These are phyloP conservation scores for Nannospalax galili DNA, from an alignment of 2,113 vertebrate genomes.

Conservation along the genomic window DNA sequence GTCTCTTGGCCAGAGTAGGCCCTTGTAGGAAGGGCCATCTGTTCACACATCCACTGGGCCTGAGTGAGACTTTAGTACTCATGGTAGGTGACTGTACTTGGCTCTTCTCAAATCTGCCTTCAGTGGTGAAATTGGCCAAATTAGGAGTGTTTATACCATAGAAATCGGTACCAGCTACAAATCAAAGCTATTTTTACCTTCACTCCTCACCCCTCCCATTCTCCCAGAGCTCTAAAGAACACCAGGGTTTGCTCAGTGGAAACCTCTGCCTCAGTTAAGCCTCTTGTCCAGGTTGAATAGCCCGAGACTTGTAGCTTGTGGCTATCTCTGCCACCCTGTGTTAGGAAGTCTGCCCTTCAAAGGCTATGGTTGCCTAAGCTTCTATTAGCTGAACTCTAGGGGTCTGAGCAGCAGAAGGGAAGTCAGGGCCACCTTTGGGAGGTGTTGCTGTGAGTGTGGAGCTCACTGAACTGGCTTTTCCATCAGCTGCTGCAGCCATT, in stretches of 20 bases:
- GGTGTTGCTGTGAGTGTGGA: not conserved
- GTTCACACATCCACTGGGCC: rapidly evolving
- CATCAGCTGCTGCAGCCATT: not conserved
- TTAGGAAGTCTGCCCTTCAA: not conserved
- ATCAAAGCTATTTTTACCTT: not conserved
- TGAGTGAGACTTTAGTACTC: rapidly evolving
- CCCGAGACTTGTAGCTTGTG: too few species aligned
- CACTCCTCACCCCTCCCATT: not conserved
- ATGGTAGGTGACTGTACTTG: rapidly evolving
- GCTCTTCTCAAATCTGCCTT: not conserved
- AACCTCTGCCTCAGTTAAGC: too few species aligned
- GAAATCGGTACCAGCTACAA: not conserved
- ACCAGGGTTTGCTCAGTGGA: not conserved
- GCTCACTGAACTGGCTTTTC: rapidly evolving
- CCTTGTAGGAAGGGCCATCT: not conserved
- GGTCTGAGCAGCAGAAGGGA: not conserved
- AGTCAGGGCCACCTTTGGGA: not conserved
- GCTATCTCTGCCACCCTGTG: too few species aligned
- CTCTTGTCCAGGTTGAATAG: rapidly evolving
- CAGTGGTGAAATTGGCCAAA: rapidly evolving
- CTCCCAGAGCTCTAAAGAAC: rapidly evolving
- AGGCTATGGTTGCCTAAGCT: rapidly evolving
- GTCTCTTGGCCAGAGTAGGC: too few species aligned
- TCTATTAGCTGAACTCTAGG: not conserved
- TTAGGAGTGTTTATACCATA: not conserved